phyloP scores from a whole-genome alignment of 1,140 invertebrate genomes.

The Brachionus rotundiformis region DNA sequence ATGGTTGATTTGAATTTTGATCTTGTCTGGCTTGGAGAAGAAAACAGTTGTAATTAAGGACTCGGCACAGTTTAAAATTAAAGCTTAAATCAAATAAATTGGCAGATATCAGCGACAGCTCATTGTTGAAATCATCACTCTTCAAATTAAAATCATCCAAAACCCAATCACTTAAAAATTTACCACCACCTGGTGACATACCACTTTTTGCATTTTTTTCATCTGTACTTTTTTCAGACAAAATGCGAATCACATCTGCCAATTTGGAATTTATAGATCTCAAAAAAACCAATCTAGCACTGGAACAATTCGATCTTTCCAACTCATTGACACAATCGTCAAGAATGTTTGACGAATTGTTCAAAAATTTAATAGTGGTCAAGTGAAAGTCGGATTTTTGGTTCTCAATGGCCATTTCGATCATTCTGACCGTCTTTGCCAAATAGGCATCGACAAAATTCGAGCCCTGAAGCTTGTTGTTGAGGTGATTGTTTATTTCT shows the following conservation, averaged over 20 bases:
- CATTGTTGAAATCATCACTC: conserved; percentile 35
- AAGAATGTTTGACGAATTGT: not conserved
- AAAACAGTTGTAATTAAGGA: conserved; percentile 34
- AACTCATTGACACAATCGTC: conserved; percentile 9
- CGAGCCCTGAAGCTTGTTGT: not conserved
- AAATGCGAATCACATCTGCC: not conserved
- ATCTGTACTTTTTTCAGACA: not conserved
- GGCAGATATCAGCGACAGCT: not conserved
- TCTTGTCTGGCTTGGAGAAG: not conserved
- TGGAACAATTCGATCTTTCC: not conserved
- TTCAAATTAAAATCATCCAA: conserved; percentile 31
- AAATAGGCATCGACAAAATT: conserved; percentile 3
- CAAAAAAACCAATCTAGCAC: not conserved
- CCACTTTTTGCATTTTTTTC: not conserved
- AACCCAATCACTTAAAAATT: conserved; percentile 35
- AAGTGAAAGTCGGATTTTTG: not conserved
- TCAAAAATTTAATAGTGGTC: conserved; percentile 7
- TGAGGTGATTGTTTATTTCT: not conserved
- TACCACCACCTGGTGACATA: not conserved
- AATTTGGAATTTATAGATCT: not conserved
- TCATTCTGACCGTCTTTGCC: not conserved
- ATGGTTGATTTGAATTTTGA: not conserved
- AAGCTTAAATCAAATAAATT: conserved; percentile 45
- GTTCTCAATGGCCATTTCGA: not conserved
- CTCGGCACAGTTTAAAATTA: not conserved